These are phyloP conservation scores for Paragorgia papillata DNA, from an alignment of 92 coral and sea anemone species.

Conservation along the genomic window DNA sequence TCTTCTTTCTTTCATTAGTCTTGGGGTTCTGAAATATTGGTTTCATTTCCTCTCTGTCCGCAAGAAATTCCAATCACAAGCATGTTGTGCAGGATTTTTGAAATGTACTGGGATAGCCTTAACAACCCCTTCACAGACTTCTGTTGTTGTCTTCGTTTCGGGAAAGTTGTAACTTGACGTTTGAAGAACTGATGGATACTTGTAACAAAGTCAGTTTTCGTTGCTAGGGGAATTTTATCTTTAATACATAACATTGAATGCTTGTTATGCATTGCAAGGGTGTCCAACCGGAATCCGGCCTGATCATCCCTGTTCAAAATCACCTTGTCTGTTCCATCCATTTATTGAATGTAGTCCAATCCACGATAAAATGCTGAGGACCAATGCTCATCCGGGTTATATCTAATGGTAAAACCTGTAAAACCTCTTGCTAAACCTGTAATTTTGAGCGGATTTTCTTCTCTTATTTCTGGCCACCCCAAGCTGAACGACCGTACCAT, in stretches of 20 bases:
- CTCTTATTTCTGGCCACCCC: slow-evolving; percentile 53
- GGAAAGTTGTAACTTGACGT: slow-evolving; percentile 58
- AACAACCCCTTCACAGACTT: slow-evolving; percentile 66
- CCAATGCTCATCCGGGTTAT: slow-evolving; percentile 64
- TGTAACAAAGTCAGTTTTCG: slow-evolving; percentile 61
- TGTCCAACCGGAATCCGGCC: slow-evolving; percentile 66
- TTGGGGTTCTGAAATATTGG: slow-evolving; percentile 49
- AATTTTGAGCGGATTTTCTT: slow-evolving; percentile 48
- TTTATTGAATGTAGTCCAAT: slow-evolving; percentile 57
- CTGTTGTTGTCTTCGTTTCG: slow-evolving; percentile 48
- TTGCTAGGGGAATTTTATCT: slow-evolving; percentile 41
- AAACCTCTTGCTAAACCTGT: slow-evolving; percentile 59
- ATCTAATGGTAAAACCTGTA: slow-evolving; percentile 57
- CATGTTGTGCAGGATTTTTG: slow-evolving; percentile 66
- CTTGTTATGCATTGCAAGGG: slow-evolving; percentile 55
- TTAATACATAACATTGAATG: slow-evolving; percentile 51
- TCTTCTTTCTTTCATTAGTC: slow-evolving; percentile 25
- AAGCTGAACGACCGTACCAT: slow-evolving; percentile 43
- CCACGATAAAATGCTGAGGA: no score
- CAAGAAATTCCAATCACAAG: slow-evolving; percentile 31
- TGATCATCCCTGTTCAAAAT: slow-evolving; percentile 64
- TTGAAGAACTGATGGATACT: slow-evolving; percentile 54
- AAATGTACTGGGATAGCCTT: slow-evolving; percentile 47
- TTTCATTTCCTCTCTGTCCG: slow-evolving; percentile 9
- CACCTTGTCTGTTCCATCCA: slow-evolving; percentile 58